Base-by-base conservation (phyloP, 2,113 vertebrate genomes). In the Paratilapia polleni region DNA sequence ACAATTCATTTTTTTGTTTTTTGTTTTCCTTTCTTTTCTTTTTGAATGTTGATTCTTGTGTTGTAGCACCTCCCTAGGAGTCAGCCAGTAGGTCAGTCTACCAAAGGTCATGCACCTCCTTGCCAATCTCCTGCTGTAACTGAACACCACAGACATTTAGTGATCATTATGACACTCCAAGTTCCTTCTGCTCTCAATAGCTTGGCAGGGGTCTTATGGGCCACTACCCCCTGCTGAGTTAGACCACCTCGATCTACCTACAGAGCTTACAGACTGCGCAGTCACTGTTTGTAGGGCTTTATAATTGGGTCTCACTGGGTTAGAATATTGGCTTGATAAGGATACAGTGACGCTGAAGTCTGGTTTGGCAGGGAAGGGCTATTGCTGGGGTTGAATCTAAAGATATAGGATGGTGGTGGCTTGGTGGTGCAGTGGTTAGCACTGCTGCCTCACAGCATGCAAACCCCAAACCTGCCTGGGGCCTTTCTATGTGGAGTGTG, bases 101-200 rank as follows among this genome's bases (percentile, higher is more conserved):
- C 89, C 85, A 95, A 95, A 95, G 94, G 93, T 95, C 94, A 93
- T 47, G 43, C 58, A 63, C 88, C 89, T 88, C 61, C 88, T 88
- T 87, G 74, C 90, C 93, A 91, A 82, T 94, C 94, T 93, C 91
- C 91, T 85, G 84, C 94, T 92, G 93, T 90, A 95, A 92, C 82
- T 91, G 93, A 93, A 90, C 93, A 87, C 89, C 81, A 74, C 82
- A 89, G 90, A 94, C 91, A 88, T 95, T 96, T 92, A 95, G 93
- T 90, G 92, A 89, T 94, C 93, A 95, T 95, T 93, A 95, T 90
- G 83, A 91, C 74, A 81, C 80, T 28, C 80, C 68, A 87, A 80
- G 87, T 63, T 89, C 82, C 76, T 73, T 85, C 89, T 90, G 81
- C 90, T 92, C 91, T 93, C 89, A 87, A 86, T 91, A 83, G 86